Conservation (phyloP, 2,113 vertebrate species). For the Sula dactylatra region DNA sequence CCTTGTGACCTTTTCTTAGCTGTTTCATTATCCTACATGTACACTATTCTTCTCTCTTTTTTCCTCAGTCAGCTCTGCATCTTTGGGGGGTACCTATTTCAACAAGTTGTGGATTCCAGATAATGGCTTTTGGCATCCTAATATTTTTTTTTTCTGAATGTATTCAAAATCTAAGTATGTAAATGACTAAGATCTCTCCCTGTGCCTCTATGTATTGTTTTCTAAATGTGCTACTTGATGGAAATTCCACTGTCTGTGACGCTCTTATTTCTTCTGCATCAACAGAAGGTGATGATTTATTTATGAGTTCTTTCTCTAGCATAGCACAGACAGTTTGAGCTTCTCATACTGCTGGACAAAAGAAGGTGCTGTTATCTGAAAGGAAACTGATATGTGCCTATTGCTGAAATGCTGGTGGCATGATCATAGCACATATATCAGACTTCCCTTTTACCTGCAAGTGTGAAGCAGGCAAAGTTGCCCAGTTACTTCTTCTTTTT, state of each 20-base stretch:
- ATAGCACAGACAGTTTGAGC: neutral
- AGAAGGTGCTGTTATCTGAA: neutral
- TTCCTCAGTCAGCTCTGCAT: neutral
- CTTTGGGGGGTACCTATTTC: neutral
- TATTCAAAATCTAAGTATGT: neutral
- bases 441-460: neutral
- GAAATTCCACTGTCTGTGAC: neutral
- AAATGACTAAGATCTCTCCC: neutral
- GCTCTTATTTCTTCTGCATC: neutral
- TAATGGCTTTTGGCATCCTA: neutral
- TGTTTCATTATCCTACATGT: neutral
- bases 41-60: neutral
- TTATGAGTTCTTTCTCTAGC: neutral
- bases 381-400: accelerated
- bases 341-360: neutral
- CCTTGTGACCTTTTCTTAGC: neutral
- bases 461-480: neutral
- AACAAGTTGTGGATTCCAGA: neutral
- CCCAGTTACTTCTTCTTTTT: neutral
- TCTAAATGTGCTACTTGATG: neutral
- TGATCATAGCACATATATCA: accelerated
- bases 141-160: neutral
- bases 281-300: neutral
- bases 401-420: neutral
- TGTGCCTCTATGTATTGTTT: neutral